Conservation (phyloP, 2,113 vertebrate species). For the Edolisoma coerulescens region DNA sequence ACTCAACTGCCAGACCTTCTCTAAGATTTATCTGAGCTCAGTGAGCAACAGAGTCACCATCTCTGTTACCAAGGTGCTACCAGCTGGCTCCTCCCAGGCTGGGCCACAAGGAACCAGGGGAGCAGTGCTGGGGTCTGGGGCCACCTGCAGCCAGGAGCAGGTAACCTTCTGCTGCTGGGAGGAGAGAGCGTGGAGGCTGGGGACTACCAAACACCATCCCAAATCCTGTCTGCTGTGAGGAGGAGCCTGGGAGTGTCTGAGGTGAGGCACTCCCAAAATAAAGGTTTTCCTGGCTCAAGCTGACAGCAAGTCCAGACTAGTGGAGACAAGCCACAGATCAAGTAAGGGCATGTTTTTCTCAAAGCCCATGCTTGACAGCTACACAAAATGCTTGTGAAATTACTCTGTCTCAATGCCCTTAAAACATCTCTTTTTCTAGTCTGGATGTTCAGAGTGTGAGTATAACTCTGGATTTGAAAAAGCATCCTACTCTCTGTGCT, state of each 20-base stretch:
- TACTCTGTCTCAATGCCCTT: neutral
- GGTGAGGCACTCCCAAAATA: neutral
- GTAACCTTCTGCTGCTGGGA: neutral
- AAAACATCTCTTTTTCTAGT: neutral
- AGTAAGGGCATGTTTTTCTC: neutral
- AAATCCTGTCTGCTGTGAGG: neutral
- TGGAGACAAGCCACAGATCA: neutral
- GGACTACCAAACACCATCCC: neutral
- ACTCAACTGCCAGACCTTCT: neutral
- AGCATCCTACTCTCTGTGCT: neutral
- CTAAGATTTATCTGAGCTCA: neutral
- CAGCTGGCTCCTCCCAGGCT: neutral
- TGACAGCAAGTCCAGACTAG: neutral
- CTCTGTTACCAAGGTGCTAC: neutral
- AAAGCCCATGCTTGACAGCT: neutral
- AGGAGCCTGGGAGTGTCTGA: neutral
- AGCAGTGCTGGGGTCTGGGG: fast-evolving
- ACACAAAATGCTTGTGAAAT: neutral
- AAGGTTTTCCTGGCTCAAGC: neutral
- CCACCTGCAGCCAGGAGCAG: neutral
- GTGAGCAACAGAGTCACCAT: fast-evolving
- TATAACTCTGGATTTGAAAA: neutral
- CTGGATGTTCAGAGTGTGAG: neutral
- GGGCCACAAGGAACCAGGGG: neutral
- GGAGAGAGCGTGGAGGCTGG: neutral